Evolutionary conservation across 2,797 vertebrate genomes (phyloP).

Genomic region (Coregonus ussuriensis): DNA sequence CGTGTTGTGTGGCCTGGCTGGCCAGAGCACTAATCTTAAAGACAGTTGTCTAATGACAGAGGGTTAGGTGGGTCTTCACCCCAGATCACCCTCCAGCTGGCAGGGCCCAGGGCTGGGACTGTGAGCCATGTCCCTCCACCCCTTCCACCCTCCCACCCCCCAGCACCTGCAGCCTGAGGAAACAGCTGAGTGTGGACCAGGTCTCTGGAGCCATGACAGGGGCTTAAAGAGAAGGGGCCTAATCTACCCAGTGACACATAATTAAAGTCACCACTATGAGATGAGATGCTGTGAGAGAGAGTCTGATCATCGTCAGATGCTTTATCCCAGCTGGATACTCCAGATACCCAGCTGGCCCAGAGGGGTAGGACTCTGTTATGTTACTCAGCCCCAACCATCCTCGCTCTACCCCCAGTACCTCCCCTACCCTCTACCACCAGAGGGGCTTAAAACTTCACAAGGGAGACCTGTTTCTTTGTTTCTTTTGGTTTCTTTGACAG

Average conservation of each 20-base stretch:
- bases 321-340: conserved; percentile 8
- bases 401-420: background rate
- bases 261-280: conserved; percentile 65
- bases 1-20: background rate
- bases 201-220: conserved; percentile 47
- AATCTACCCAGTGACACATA: conserved; percentile 56
- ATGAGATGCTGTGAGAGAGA: conserved; percentile 44
- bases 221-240: conserved; percentile 45
- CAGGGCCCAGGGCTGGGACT: conserved; percentile 51
- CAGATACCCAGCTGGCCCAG: background rate
- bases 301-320: conserved; percentile 37
- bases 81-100: conserved; percentile 60
- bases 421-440: background rate
- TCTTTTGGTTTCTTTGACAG: background rate
- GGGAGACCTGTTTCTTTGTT: background rate
- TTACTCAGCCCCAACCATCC: background rate
- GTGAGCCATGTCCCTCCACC: conserved; percentile 42
- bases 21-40: conserved; percentile 27
- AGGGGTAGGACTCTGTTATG: background rate
- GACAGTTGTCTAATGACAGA: conserved; percentile 45
- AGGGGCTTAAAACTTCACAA: background rate
- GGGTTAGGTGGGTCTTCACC: conserved; percentile 20
- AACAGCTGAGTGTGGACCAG: conserved; percentile 49
- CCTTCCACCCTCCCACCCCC: no score
- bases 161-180: conserved; percentile 54